phyloP scores from a whole-genome alignment of 2,888 invertebrate species.

The Leptinotarsa haldemani region DNA sequence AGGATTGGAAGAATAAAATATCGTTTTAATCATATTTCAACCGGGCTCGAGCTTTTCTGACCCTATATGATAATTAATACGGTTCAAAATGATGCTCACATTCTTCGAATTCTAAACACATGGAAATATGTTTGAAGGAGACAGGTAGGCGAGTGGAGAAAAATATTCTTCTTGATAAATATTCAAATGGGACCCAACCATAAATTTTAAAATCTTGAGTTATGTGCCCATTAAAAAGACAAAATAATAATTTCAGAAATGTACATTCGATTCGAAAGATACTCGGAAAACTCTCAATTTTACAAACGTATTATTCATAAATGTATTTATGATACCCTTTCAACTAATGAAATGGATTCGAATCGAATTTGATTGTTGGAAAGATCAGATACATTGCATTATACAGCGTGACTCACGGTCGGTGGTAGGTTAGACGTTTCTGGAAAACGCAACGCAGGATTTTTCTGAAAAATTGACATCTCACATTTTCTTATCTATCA shows the following conservation, averaged over 20 bases:
- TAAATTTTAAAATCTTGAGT: constrained; percentile 61
- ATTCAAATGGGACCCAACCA: constrained; percentile 62
- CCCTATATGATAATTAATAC: constrained; percentile 52
- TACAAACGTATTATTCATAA: too few relatives aligned
- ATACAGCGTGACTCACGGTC: too few relatives aligned
- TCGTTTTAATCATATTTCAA: constrained; percentile 20
- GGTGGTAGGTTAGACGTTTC: too few relatives aligned
- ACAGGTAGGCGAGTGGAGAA: constrained; percentile 50
- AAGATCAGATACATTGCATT: too few relatives aligned
- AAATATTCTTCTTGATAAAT: constrained; percentile 63
- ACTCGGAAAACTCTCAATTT: not conserved
- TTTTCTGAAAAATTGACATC: too few relatives aligned
- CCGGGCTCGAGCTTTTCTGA: constrained; percentile 53
- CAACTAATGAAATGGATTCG: too few relatives aligned
- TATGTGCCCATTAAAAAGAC: constrained; percentile 65
- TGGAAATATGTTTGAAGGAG: constrained; percentile 58
- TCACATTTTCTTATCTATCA: too few relatives aligned
- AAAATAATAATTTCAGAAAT: constrained; percentile 65
- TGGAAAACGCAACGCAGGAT: too few relatives aligned
- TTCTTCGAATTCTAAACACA: constrained; percentile 59
- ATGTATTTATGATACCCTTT: too few relatives aligned
- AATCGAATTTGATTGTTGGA: too few relatives aligned
- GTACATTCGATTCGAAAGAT: constrained; percentile 58
- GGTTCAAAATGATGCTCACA: constrained; percentile 54
- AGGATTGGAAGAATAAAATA: not conserved